Base-by-base conservation (phyloP, 2,113 vertebrate species). In the Microcebus murinus region DNA sequence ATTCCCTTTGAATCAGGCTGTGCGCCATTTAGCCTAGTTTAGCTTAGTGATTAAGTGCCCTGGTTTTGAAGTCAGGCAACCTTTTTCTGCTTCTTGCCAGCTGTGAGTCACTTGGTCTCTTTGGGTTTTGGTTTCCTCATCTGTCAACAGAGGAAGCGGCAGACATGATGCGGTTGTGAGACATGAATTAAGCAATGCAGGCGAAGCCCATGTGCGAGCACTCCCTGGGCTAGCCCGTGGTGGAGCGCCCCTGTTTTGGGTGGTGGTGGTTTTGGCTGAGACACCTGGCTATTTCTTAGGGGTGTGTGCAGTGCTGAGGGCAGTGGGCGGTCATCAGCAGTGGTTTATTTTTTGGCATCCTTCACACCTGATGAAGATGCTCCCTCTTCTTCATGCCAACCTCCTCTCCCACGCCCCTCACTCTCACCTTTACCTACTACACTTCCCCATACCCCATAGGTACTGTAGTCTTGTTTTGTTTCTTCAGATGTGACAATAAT, bases 191-290 rank as follows among this genome's bases (percentile, higher is more conserved):
- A 85, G 34, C 8, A 17, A 5, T 17, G 36, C 6, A 0, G 3
- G 17, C 29, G 3, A 15, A 52, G 65, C 3, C 3, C 39, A 13
- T 18, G 4, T 34, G 23, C 48, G 15, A 8, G 29, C 4, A 1
- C 27, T 17, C 29, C 12, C 0, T 36, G 11, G 25, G 25, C 61
- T 29, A 5, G 25, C 23, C 61, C 0, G 0, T 21, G 29, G 18
- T 31, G 23, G 1, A 3, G 50, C 14, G 6, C 63, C 39, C n/a
- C 15, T 0, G 0, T 52, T 34, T 45, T 31, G 12, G 23, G 36
- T 34, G n/a, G 14, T 8, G 36, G 17, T 21, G 68, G 50, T 70
- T 57, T n/a, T 7, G 20, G 23, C 39, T n/a, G 0, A 57, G 34
- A 25, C 1, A 0, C 17, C 27, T 42, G 31, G 6, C 76, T 81